Conservation (phyloP, 2,113 vertebrate genomes). For the Sebastes schlegelii region DNA sequence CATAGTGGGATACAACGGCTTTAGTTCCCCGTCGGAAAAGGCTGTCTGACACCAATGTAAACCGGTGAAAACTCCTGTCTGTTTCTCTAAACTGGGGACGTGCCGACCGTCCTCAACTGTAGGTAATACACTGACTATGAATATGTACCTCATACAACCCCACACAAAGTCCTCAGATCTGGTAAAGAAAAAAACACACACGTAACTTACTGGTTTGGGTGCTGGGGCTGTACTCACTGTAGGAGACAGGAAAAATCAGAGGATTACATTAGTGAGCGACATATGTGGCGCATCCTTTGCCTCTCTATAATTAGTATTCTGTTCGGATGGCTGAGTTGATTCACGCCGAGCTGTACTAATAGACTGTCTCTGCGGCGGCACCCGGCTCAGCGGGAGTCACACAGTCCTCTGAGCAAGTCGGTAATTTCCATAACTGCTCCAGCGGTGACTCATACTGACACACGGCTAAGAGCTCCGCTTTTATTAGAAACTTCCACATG, state of each 20-base stretch:
- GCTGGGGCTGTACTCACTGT: constrained; percentile 97
- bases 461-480: constrained; percentile 21
- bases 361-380: constrained; percentile 35
- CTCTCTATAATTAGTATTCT: constrained; percentile 61
- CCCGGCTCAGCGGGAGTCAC: constrained; percentile 32
- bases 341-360: constrained; percentile 60
- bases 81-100: no score
- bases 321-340: constrained; percentile 45
- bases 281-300: constrained; percentile 24
- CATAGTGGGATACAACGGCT: no score
- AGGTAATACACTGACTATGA: no score
- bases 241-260: constrained; percentile 50
- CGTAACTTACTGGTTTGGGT: constrained; percentile 91
- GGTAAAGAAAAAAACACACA: not conserved
- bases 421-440: constrained; percentile 65
- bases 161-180: not conserved
- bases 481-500: constrained; percentile 38
- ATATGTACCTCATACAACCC: no score
- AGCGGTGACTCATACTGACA: constrained; percentile 65
- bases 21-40: no score
- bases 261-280: constrained; percentile 29
- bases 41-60: no score
- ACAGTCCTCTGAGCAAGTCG: constrained; percentile 44
- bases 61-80: no score
- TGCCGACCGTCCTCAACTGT: no score